These are phyloP conservation scores for Myrmophylax atrothorax DNA, from an alignment of 2,113 vertebrate species.

Conservation along the genomic window DNA sequence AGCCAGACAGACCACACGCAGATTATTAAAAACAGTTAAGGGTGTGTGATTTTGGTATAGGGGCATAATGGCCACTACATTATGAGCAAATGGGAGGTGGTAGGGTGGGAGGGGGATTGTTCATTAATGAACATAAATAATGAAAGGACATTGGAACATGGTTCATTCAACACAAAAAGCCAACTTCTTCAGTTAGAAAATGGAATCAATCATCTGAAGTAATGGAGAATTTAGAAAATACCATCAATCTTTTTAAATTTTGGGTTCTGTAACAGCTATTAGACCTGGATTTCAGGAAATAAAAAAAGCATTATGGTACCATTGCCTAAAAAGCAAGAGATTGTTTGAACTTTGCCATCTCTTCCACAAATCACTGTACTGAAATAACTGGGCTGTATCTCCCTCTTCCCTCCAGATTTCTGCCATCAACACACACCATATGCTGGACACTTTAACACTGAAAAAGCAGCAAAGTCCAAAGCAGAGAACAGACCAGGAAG, in stretches of 20 bases:
- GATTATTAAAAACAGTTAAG: conserved; percentile 42
- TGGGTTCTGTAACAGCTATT: neutral
- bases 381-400: neutral
- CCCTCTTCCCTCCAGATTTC: neutral
- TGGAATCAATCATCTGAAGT: conserved; percentile 1
- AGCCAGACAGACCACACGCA: conserved; percentile 49
- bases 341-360: neutral
- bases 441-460: neutral
- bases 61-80: neutral
- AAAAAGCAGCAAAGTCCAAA: neutral
- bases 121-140: conserved; percentile 37
- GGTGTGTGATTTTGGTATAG: conserved; percentile 14
- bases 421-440: neutral
- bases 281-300: neutral
- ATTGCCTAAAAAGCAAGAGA: neutral
- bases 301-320: neutral
- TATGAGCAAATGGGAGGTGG: neutral
- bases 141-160: conserved; percentile 4
- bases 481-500: neutral
- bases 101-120: neutral
- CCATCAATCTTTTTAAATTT: neutral
- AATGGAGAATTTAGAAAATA: neutral
- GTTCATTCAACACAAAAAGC: conserved; percentile 30
- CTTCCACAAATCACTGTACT: neutral
- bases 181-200: conserved; percentile 26